These are phyloP conservation scores for Rafetus swinhoei DNA, from an alignment of 2,113 vertebrate genomes.

Conservation along the genomic window DNA sequence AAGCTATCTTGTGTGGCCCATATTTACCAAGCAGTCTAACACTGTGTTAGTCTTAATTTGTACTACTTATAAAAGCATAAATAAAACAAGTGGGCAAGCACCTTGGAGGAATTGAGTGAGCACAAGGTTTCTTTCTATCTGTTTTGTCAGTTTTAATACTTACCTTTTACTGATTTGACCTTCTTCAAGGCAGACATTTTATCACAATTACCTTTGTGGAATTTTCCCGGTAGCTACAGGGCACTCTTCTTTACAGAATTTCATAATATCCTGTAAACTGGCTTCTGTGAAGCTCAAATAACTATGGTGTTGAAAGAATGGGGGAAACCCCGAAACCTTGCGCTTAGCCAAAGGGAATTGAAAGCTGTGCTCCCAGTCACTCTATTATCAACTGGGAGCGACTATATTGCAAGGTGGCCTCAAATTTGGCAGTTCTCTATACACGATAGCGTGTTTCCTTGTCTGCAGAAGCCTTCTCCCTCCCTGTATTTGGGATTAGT, in stretches of 20 bases:
- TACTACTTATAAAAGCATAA: neutral
- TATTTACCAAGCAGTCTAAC: neutral
- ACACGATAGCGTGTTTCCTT: neutral
- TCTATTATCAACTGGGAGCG: neutral
- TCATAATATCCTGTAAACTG: neutral
- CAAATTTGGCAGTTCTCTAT: neutral
- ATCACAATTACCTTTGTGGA: rapidly evolving
- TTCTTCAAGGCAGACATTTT: rapidly evolving
- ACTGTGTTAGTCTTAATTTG: neutral
- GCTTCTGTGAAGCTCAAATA: neutral
- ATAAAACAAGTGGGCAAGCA: neutral
- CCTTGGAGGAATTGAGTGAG: neutral
- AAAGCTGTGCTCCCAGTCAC: neutral
- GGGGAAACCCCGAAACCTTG: neutral
- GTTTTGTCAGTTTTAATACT: neutral
- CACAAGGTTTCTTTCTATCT: neutral
- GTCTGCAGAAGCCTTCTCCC: neutral
- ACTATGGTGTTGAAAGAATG: neutral
- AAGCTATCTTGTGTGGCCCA: neutral
- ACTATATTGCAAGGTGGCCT: neutral
- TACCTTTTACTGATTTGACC: neutral
- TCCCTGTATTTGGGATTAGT: neutral
- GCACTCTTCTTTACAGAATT: neutral
- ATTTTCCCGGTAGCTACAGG: neutral
- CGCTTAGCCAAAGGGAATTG: neutral